Conservation (phyloP, 2,113 vertebrate genomes). For the Xenus cinereus region DNA sequence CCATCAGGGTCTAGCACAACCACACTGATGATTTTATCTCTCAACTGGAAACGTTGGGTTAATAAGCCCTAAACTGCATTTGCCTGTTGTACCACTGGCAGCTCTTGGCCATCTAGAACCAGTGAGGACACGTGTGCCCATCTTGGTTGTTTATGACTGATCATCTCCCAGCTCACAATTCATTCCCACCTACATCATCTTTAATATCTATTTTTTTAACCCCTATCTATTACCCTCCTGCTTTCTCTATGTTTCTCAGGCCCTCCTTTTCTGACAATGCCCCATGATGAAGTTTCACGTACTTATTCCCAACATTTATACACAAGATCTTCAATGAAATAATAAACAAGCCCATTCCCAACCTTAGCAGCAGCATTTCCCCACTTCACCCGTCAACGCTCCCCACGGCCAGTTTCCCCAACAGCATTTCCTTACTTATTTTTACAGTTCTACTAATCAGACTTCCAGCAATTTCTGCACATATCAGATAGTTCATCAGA, state of each 20-base stretch:
- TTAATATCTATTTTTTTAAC: background rate
- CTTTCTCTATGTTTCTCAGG: background rate
- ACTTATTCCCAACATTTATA: background rate
- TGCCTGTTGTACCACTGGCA: background rate
- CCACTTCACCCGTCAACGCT: background rate
- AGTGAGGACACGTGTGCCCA: rapidly evolving
- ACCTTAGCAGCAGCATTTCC: background rate
- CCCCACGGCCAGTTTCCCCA: background rate
- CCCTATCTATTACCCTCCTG: background rate
- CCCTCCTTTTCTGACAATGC: background rate
- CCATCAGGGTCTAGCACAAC: background rate
- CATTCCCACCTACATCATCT: background rate
- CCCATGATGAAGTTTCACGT: background rate
- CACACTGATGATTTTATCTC: background rate
- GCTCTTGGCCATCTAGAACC: background rate
- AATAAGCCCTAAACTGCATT: background rate
- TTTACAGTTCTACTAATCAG: background rate
- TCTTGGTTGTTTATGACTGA: background rate
- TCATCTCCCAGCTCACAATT: background rate
- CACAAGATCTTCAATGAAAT: background rate
- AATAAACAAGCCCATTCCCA: background rate
- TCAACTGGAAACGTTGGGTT: rapidly evolving
- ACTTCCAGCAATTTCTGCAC: background rate
- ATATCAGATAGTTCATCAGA: background rate
- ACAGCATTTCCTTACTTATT: background rate